These are phyloP conservation scores for Antheraea pernyi DNA, from an alignment of 1,140 invertebrate genomes.

Conservation along the genomic window DNA sequence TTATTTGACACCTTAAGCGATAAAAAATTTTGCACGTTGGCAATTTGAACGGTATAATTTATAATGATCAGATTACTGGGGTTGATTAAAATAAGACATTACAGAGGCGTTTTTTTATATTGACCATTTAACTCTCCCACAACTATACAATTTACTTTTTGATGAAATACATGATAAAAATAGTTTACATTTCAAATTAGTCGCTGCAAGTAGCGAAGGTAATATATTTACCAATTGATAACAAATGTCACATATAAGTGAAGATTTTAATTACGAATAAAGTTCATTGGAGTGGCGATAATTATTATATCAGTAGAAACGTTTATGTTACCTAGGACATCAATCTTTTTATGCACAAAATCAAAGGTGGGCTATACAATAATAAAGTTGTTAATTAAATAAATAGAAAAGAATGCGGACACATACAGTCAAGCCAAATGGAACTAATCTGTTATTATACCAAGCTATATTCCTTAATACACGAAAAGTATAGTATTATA, in stretches of 20 bases:
- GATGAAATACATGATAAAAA: not conserved
- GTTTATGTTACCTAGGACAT: too few relatives aligned
- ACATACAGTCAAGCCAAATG: too few relatives aligned
- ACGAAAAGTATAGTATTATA: not conserved
- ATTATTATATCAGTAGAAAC: not conserved
- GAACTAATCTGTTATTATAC: not conserved
- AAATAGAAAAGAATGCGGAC: too few relatives aligned
- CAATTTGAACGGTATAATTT: conserved; percentile 57
- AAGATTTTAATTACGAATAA: not conserved
- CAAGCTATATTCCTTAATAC: not conserved
- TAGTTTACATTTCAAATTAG: not conserved
- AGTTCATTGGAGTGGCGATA: not conserved
- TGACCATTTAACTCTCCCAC: too few relatives aligned
- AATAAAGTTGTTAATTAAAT: too few relatives aligned
- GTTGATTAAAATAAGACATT: not conserved
- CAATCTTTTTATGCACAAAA: too few relatives aligned
- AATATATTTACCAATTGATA: not conserved
- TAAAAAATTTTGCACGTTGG: conserved; percentile 48
- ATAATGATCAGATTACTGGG: conserved; percentile 3
- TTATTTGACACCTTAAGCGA: conserved; percentile 50
- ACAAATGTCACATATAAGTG: not conserved
- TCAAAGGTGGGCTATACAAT: too few relatives aligned
- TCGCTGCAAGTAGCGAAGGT: too few relatives aligned
- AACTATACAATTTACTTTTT: too few relatives aligned
- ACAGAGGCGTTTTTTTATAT: too few relatives aligned